Base-by-base conservation (phyloP, 2,888 invertebrate genomes). In the Ceramica pisi region DNA sequence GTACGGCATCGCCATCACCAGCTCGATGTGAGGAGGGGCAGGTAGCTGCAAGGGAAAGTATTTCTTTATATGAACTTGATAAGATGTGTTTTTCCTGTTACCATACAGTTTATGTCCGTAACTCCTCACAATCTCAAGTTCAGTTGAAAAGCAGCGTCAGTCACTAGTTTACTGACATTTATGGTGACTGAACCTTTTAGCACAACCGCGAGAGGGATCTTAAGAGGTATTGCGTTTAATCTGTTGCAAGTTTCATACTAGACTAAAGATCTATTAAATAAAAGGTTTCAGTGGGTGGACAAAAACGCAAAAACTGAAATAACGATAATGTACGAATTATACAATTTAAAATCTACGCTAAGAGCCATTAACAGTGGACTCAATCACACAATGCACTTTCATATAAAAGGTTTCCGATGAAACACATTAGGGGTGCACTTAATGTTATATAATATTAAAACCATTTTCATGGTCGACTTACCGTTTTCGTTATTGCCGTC, bases 401-500 rank as follows among this genome's bases (percentile, higher is more conserved):
- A 21, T 50, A 6, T 74, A 74, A 74, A 74, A 72, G 50, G 74
- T 66, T 72, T 74, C 19, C 50, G 19, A 73, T 65, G 2, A 26
- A 26, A 44, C 21, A 41, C 55, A 50, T 44, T 35, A 56, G 0
- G 9, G 8, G 8, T 14, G 19, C 74, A 44, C 56, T 74, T 57
- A 12, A 26, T 66, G 50, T 56, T 57, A 41, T 53, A 44, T 10
- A 50, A 65, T 46, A 46, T 1, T 65, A 41, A 19, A 57, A 31
- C 51, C 23, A 53, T 19, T 62, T 19, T 38, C 7, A 50, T 71
- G 48, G 38, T 67, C n/a, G 41, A 96, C 97, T 97, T 95, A 98
- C 97, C 92, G 98, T 98, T 95, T 97, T 98, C 83, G 97, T 97
- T 87, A 98, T 98, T 67, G 98, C 98, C 69, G 97, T 96, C 96